Evolutionary conservation across 1,140 invertebrate species (phyloP).

Genomic region (Odontomachus brunneus): DNA sequence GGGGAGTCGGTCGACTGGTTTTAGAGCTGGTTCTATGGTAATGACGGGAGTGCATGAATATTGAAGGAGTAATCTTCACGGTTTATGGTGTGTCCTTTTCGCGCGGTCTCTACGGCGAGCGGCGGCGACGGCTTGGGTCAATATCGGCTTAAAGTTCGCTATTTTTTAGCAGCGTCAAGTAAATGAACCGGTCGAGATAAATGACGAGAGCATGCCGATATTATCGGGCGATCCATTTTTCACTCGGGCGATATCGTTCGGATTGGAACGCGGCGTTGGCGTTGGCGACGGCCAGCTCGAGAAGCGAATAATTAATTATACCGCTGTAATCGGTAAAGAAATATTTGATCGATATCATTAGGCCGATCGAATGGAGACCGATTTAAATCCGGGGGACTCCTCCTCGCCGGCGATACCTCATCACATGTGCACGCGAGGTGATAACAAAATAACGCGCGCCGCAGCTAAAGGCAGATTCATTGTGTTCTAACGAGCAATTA

Average conservation of each 20-base stretch:
- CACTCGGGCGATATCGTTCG: conserved; percentile 64
- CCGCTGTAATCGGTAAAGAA: conserved; percentile 64
- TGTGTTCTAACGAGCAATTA: conserved; percentile 27
- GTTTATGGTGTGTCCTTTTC: conserved; percentile 43
- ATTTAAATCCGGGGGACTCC: conserved; percentile 35
- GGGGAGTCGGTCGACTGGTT: conserved; percentile 38
- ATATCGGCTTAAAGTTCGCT: conserved; percentile 61
- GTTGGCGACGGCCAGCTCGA: conserved; percentile 1
- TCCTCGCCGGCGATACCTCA: conserved; percentile 25
- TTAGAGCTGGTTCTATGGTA: conserved; percentile 49
- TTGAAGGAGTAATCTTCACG: conserved; percentile 54
- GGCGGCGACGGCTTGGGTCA: conserved; percentile 48
- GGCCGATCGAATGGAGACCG: conserved; percentile 6
- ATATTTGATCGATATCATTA: conserved; percentile 56
- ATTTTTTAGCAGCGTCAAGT: conserved; percentile 64
- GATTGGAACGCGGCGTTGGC: not conserved
- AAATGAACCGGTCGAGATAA: conserved; percentile 68
- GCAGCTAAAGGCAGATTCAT: conserved; percentile 38
- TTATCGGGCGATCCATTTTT: conserved; percentile 70
- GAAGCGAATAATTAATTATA: conserved; percentile 69
- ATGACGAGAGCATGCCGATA: conserved; percentile 68
- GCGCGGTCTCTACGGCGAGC: not conserved
- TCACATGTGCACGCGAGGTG: not conserved
- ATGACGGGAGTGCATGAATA: conserved; percentile 44
- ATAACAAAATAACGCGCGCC: conserved; percentile 28